A percentile compares a stretch with the other conserved stretches of the same genome.
phyloP scores from a whole-genome alignment of 2,888 invertebrate genomes.

The Coelogynopora nodosa region DNA sequence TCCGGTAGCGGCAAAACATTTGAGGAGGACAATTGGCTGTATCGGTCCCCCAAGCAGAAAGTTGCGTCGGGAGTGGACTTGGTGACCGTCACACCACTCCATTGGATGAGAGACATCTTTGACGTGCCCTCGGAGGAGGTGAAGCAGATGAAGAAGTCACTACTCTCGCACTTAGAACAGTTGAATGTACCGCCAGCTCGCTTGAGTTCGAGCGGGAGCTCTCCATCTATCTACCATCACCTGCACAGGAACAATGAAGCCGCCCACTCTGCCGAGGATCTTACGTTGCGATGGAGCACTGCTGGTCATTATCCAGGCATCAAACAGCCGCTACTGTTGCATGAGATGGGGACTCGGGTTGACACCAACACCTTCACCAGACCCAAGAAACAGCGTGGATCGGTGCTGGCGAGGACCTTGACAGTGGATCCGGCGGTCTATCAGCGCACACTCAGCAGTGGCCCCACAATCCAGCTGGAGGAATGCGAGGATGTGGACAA shows the following conservation, averaged over 20 bases:
- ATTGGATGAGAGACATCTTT: slow-evolving; percentile 39
- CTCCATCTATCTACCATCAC: slow-evolving; percentile 22
- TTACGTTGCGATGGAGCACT: background rate
- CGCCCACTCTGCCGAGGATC: background rate
- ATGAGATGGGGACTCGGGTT: slow-evolving; percentile 49
- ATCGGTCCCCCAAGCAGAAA: background rate
- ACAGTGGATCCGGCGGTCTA: background rate
- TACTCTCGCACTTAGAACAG: slow-evolving; percentile 58
- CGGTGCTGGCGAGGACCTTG: background rate
- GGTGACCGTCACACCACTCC: background rate
- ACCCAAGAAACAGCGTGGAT: slow-evolving; percentile 53
- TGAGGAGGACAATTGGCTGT: slow-evolving; percentile 29
- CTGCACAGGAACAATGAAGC: background rate
- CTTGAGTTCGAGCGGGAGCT: slow-evolving; percentile 44
- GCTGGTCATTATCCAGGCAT: slow-evolving; percentile 35
- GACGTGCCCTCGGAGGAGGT: slow-evolving; percentile 52
- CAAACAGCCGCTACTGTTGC: slow-evolving; percentile 8
- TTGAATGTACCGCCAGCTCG: slow-evolving; percentile 35
- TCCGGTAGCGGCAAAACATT: background rate
- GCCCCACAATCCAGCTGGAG: no score
- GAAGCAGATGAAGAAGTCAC: slow-evolving; percentile 55
- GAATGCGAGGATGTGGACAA: slow-evolving; percentile 45
- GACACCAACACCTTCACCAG: slow-evolving; percentile 60
- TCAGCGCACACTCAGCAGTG: background rate
- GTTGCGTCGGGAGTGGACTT: background rate